These are phyloP conservation scores for Lepidonotus clava DNA, from an alignment of 2,888 invertebrate species.

Conservation along the genomic window DNA sequence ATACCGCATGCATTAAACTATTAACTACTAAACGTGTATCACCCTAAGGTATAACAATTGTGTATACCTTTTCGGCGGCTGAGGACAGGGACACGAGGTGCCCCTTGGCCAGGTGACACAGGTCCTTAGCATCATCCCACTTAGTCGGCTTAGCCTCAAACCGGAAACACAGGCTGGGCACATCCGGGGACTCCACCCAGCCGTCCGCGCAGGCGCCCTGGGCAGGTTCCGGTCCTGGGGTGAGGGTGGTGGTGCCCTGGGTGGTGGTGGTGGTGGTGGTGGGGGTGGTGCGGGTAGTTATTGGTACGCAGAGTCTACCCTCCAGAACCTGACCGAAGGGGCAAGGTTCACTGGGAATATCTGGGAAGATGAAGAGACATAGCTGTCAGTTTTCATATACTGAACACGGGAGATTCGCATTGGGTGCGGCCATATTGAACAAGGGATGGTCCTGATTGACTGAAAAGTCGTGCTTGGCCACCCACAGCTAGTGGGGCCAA, in stretches of 20 bases:
- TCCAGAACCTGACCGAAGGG: neutral
- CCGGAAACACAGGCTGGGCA: neutral
- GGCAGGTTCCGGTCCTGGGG: neutral
- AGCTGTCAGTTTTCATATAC: too few species aligned
- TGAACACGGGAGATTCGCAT: neutral
- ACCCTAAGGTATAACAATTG: neutral
- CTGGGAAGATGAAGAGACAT: neutral
- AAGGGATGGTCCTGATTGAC: too few species aligned
- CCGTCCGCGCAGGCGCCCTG: slow-evolving; percentile 10
- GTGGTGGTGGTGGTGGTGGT: neutral
- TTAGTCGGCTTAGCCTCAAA: neutral
- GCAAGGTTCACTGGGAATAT: neutral
- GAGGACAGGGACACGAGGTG: neutral
- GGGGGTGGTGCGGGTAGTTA: neutral
- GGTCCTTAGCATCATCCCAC: slow-evolving; percentile 18
- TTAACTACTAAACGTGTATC: neutral
- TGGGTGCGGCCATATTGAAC: too few species aligned
- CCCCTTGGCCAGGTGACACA: slow-evolving; percentile 23
- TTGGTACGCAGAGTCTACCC: neutral
- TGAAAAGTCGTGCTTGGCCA: too few species aligned
- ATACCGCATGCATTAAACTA: too few species aligned
- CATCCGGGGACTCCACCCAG: neutral
- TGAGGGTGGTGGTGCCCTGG: neutral
- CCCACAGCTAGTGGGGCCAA: too few species aligned
- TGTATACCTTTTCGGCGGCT: neutral